Base-by-base conservation (phyloP, 2,113 vertebrate genomes). In the Miniopterus natalensis region DNA sequence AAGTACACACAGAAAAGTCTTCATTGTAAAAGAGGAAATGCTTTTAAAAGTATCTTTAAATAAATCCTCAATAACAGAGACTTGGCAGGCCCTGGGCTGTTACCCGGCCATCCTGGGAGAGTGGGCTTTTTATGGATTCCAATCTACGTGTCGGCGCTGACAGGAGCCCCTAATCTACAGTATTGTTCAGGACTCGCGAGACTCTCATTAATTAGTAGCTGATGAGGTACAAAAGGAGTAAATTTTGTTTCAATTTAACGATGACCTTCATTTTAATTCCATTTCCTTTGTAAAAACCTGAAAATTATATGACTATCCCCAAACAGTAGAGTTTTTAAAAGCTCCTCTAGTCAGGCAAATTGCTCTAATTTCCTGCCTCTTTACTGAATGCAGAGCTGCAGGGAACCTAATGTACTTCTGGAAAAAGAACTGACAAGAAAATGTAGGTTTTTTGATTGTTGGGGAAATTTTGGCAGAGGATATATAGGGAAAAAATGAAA, bases 201-300 rank as follows among this genome's bases (percentile, higher is more conserved):
- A 92, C 20, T 96, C 88, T 95, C 81, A 91, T 92, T 97, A 94
- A 97, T 97, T 98, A 94, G 94, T 84, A 87, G 83, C 89, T 95
- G 91, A 95, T 94, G 91, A 96, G 95, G 93, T 95, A 89, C 83
- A 97, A 89, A 97, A 92, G 95, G 86, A 96, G 93, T 94, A 80
- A 94, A 90, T 96, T 97, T 92, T 90, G 70, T 73, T 95, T 96
- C 84, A 89, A 31, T 84, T 94, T 95, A 94, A 95, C 0, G 42
- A 93, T 93, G 89, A 92, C 92, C 74, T 71, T 97, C 93, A 88
- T 96, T 96, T 97, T 92, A 87, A 97, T 95, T 97, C 89, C 70
- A 94, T 94, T 95, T 89, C 79, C 80, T 95, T 94, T 89, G 89
- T 94, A 87, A 94, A 96, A 97, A 94, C 79, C 68, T 93, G 47